Evolutionary conservation across 2,113 vertebrate species (phyloP).

Genomic region (Micronycteris hirsuta): DNA sequence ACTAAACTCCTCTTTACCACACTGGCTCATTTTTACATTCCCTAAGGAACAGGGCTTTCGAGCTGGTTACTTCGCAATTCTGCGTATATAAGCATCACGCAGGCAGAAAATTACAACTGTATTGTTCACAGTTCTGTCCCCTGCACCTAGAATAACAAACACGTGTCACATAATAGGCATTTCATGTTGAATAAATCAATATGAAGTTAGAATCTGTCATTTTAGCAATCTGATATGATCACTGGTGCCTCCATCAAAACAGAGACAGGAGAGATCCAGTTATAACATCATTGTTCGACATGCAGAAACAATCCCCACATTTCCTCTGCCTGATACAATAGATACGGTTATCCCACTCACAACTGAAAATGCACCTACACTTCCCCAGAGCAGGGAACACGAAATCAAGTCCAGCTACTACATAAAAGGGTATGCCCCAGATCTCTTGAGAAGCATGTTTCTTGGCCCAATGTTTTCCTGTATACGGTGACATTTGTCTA

Average conservation of each 20-base stretch:
- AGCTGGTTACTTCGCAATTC: background rate
- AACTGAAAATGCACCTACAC: background rate
- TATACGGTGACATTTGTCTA: background rate
- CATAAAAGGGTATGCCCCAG: background rate
- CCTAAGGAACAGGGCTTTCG: background rate
- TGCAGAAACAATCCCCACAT: background rate
- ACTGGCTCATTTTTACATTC: background rate
- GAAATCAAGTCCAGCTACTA: background rate
- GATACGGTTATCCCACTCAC: background rate
- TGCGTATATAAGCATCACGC: background rate
- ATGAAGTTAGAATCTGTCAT: background rate
- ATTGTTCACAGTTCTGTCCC: background rate
- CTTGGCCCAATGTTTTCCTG: background rate
- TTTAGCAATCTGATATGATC: background rate
- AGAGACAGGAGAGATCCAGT: background rate
- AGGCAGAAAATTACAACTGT: background rate
- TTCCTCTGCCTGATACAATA: background rate
- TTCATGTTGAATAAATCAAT: background rate
- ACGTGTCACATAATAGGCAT: background rate
- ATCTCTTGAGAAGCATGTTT: background rate
- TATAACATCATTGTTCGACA: background rate
- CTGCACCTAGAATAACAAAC: background rate
- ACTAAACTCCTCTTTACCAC: background rate
- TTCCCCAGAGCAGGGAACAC: background rate
- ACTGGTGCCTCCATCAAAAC: background rate